Evolutionary conservation across 2,797 vertebrate species (phyloP).

Genomic region (Steatocranus sp.): DNA sequence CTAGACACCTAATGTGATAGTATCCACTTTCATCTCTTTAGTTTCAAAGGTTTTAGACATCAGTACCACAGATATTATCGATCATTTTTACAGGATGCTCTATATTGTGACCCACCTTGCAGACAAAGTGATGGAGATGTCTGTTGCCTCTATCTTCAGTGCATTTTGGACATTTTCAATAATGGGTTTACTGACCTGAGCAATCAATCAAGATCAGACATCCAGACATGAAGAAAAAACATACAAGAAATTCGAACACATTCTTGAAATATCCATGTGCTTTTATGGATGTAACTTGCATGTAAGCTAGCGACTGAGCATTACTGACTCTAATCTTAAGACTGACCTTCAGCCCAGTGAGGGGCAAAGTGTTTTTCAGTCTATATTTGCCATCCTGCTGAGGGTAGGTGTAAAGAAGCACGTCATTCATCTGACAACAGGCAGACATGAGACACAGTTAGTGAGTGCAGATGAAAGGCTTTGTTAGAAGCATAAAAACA

Average conservation of each 20-base stretch:
- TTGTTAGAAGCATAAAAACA: not conserved
- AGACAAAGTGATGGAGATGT: constrained; percentile 84
- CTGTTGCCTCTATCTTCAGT: constrained; percentile 85
- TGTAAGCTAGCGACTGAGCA: not conserved
- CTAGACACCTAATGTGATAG: not conserved
- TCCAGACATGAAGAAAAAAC: not conserved
- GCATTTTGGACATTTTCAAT: constrained; percentile 83
- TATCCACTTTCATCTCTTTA: not conserved
- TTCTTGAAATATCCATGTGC: not conserved
- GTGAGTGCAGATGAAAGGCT: not conserved
- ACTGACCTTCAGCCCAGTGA: constrained; percentile 87
- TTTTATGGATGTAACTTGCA: not conserved
- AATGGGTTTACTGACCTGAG: constrained; percentile 86
- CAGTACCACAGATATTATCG: not conserved
- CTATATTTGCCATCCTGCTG: constrained; percentile 95
- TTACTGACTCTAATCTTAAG: not conserved
- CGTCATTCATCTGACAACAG: constrained; percentile 87
- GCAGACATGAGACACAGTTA: not conserved
- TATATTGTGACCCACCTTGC: constrained; percentile 78
- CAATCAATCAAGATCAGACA: constrained; percentile 16
- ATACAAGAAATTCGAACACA: not conserved
- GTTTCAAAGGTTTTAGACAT: not conserved
- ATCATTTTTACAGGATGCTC: not conserved
- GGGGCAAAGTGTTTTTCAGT: constrained; percentile 84
- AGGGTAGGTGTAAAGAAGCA: constrained; percentile 93